Percentiles rank a stretch among this genome's conserved stretches.
These are phyloP conservation scores for Jaculus jaculus DNA, from an alignment of 2,113 vertebrate species.

Conservation along the genomic window DNA sequence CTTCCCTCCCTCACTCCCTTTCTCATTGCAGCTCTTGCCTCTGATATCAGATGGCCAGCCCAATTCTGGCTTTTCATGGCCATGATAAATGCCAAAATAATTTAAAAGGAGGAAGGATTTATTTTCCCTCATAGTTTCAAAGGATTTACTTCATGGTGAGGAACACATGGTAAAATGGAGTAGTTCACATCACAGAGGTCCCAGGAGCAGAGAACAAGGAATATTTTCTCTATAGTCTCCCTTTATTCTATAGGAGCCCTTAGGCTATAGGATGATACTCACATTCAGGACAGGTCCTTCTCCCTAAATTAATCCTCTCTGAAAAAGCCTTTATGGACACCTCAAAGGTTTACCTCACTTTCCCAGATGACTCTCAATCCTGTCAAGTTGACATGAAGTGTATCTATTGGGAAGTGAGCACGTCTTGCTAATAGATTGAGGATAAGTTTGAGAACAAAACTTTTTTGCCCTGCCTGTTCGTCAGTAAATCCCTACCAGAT, in stretches of 20 bases:
- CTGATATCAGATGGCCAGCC: neutral
- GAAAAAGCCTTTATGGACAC: neutral
- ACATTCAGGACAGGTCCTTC: neutral
- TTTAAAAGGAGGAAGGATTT: neutral
- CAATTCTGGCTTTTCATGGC: neutral
- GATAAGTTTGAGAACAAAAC: neutral
- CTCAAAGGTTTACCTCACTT: neutral
- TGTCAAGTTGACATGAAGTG: neutral
- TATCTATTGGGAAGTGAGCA: neutral
- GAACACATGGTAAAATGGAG: neutral
- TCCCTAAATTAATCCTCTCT: neutral
- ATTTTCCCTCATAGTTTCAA: neutral
- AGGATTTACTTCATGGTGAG: neutral
- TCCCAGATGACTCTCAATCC: neutral
- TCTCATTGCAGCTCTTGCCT: neutral
- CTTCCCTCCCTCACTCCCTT: neutral
- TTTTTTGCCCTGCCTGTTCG: neutral
- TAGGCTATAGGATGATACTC: neutral
- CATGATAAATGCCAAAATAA: neutral
- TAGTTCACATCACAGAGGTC: too few relatives aligned
- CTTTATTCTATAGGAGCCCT: neutral
- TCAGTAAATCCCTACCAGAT: neutral
- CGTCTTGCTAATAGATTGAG: neutral
- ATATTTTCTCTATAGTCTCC: neutral
- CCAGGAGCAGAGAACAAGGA: neutral